Base-by-base conservation (phyloP, 2,113 vertebrate genomes). In the Lampris incognitus region DNA sequence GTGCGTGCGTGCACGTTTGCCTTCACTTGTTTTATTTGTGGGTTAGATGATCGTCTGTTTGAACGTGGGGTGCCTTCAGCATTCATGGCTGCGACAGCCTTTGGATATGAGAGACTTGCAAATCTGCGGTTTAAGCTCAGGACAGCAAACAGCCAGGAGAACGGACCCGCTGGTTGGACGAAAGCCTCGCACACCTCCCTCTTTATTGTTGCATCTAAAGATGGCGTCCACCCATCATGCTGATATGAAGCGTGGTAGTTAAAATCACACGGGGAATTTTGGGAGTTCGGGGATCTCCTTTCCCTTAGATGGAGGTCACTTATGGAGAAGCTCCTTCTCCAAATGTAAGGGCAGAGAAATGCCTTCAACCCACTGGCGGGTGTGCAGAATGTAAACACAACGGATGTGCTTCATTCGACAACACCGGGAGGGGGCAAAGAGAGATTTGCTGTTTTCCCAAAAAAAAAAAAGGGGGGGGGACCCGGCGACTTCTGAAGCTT, bases 91-190 rank as follows among this genome's bases (percentile, higher is more conserved):
- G 60, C 50, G 42, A 13, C 6, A 58, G 59, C 72, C 71, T 76
- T 71, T 3, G 48, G 70, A 13, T 49, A 69, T 66, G 38, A 83
- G 84, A 89, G 80, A 76, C 84, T 82, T 86, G 63, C 37, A 55
- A 67, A 72, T 57, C 71, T 54, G 7, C 0, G 74, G 64, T 80
- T 76, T 66, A 76, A 81, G 61, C 66, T 73, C 73, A 52, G 41
- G 0, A 0, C 4, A 1, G 46, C 52, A 74, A 37, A 73, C 59
- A 66, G 3, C 38, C 39, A 72, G 52, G 74, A 72, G 61, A 75
- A 73, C n/a, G 48, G 38, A 2, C n/a, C 48, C 36, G 51, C 6
- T 1, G 9, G n/a, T 10, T 44, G 42, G 77, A 78, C 56, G 56
- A 68, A 76, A 54, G 58, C 74, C 24, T 38, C 50, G 13, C 62